Percentiles rank a stretch among this genome's conserved stretches.
phyloP scores from a whole-genome alignment of 2,797 vertebrate genomes.

The Rhinatrema bivittatum region DNA sequence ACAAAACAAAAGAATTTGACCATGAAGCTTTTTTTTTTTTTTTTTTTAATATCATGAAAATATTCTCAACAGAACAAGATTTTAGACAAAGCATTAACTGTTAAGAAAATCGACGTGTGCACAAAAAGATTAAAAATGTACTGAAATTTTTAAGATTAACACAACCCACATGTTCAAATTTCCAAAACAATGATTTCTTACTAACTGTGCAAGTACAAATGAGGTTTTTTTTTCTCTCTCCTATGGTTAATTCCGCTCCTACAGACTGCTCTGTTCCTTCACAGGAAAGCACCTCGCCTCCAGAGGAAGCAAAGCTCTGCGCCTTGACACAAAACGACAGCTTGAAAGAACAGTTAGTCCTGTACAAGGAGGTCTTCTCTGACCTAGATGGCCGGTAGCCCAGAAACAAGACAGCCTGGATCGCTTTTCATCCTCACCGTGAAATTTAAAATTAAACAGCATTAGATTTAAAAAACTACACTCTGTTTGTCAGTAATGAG shows the following conservation, averaged over 20 bases:
- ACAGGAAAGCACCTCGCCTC: slow-evolving; percentile 45
- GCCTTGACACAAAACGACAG: slow-evolving; percentile 60
- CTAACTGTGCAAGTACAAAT: slow-evolving; percentile 58
- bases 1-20: slow-evolving; percentile 16
- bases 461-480: slow-evolving; percentile 50
- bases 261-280: slow-evolving; percentile 46
- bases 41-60: slow-evolving; percentile 84
- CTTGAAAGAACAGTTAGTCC: slow-evolving; percentile 50
- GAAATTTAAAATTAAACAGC: slow-evolving; percentile 45
- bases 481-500: slow-evolving; percentile 57
- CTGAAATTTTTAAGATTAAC: slow-evolving; percentile 66
- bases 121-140: slow-evolving; percentile 66
- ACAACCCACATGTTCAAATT: slow-evolving; percentile 51
- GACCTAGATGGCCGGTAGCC: slow-evolving; percentile 45
- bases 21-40: slow-evolving; percentile 59
- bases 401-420: slow-evolving; percentile 42
- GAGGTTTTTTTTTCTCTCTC: slow-evolving; percentile 34
- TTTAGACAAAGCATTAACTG: slow-evolving; percentile 79
- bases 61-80: slow-evolving; percentile 73
- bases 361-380: slow-evolving; percentile 48
- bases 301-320: slow-evolving; percentile 50
- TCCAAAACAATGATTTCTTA: slow-evolving; percentile 44
- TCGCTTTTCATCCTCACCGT: slow-evolving; percentile 44
- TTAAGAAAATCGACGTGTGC: slow-evolving; percentile 80
- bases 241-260: slow-evolving; percentile 41